phyloP scores from a whole-genome alignment of 2,797 vertebrate genomes.

The Heteromormyrus szaboi region DNA sequence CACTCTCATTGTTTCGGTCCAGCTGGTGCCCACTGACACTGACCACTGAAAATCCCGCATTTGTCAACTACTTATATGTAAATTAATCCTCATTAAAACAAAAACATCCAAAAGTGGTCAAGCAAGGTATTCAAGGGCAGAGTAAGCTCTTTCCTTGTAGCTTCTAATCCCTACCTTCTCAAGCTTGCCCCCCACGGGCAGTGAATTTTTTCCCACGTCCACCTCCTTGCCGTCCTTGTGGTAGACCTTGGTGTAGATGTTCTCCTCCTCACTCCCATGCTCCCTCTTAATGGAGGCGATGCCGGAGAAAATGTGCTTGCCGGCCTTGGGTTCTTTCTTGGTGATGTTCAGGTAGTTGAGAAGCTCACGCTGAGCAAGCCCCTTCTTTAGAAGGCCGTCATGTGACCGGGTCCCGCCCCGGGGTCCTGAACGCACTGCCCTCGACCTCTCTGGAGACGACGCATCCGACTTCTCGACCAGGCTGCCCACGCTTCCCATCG shows the following conservation, averaged over 20 bases:
- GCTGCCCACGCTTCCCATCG: conserved; percentile 96
- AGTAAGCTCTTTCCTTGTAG: background rate
- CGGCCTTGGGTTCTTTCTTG: conserved; percentile 75
- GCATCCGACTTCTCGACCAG: conserved; percentile 85
- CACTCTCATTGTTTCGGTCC: background rate
- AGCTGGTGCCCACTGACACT: background rate
- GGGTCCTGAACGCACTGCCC: conserved; percentile 64
- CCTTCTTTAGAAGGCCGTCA: conserved; percentile 81
- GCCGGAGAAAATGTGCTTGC: conserved; percentile 62
- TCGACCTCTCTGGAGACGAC: conserved; percentile 63
- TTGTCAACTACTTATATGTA: background rate
- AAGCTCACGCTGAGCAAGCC: conserved; percentile 83
- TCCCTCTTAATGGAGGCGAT: conserved; percentile 60
- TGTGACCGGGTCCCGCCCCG: conserved; percentile 73
- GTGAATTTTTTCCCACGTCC: conserved; percentile 85
- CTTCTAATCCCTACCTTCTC: conserved; percentile 55
- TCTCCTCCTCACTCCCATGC: conserved; percentile 61
- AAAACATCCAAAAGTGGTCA: background rate
- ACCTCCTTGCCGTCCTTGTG: conserved; percentile 72
- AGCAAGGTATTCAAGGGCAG: background rate
- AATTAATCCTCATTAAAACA: background rate
- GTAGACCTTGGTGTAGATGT: conserved; percentile 74
- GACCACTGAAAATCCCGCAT: background rate
- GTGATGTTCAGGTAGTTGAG: conserved; percentile 88
- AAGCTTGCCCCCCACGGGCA: conserved; percentile 74